Evolutionary conservation across 2,797 vertebrate genomes (phyloP).

Genomic region (Carduelis carduelis): DNA sequence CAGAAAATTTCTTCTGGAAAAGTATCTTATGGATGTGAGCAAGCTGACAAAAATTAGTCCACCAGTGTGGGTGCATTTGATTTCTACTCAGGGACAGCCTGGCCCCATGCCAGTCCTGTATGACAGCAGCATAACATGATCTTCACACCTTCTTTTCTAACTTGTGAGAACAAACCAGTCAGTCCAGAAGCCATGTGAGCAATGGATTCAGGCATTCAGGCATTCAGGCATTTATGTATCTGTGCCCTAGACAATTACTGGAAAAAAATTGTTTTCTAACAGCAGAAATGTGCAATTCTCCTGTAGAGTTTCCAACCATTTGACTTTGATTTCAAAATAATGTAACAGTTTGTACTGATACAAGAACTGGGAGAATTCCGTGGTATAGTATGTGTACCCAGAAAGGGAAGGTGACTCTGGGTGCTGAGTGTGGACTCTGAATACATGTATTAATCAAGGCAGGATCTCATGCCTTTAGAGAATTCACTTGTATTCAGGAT

Average conservation of each 20-base stretch:
- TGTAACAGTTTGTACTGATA: neutral
- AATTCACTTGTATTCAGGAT: neutral
- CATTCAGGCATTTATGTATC: neutral
- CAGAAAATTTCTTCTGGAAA: neutral
- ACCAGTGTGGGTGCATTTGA: neutral
- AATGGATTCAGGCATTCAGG: neutral
- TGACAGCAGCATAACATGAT: neutral
- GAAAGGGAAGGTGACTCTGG: neutral
- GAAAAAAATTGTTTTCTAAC: neutral
- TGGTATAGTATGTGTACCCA: neutral
- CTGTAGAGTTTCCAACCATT: neutral
- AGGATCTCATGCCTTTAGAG: neutral
- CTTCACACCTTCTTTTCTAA: neutral
- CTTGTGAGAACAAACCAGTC: neutral
- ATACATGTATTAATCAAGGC: neutral
- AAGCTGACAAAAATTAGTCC: neutral
- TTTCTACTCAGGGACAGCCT: neutral
- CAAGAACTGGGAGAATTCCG: neutral
- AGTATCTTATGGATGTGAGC: neutral
- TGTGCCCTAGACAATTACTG: neutral
- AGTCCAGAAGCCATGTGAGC: neutral
- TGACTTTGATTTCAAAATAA: neutral
- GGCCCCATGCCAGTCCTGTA: neutral
- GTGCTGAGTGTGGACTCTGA: neutral
- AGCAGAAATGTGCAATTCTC: neutral